Conservation (phyloP, 2,113 vertebrate species). For the Apodemus speciosus region DNA sequence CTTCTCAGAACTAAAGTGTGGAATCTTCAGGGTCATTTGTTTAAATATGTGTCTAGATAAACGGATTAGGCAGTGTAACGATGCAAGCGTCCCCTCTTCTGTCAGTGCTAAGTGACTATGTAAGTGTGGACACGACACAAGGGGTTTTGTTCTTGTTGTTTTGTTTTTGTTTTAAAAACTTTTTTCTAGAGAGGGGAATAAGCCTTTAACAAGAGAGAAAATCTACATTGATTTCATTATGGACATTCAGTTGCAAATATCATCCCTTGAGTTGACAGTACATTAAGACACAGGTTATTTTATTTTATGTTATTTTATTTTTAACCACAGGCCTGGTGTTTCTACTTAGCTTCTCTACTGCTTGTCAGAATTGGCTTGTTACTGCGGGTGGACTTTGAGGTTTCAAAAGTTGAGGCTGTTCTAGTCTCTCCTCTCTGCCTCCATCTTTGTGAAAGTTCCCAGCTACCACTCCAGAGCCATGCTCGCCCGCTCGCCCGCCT, state of each 20-base stretch:
- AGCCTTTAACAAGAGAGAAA: neutral
- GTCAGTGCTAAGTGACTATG: neutral
- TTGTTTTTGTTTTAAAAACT: neutral
- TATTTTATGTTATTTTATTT: neutral
- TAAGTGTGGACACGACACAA: neutral
- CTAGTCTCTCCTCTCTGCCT: neutral
- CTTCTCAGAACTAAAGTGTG: slow-evolving; percentile 29
- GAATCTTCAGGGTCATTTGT: slow-evolving; percentile 5
- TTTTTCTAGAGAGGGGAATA: neutral
- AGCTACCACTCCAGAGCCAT: neutral
- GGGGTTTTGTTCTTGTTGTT: neutral
- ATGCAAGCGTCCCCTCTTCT: neutral
- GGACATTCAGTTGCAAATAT: neutral
- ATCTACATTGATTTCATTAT: neutral
- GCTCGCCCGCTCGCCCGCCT: neutral
- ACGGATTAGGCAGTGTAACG: neutral
- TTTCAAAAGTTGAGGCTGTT: neutral
- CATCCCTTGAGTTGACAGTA: neutral
- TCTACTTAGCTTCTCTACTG: neutral
- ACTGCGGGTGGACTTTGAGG: neutral
- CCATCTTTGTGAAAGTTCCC: neutral
- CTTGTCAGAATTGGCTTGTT: neutral
- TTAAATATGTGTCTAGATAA: neutral
- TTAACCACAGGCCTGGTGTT: neutral
- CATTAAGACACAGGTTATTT: no score